Conservation (phyloP, 2,888 invertebrate species). For the Tipula vernalis region DNA sequence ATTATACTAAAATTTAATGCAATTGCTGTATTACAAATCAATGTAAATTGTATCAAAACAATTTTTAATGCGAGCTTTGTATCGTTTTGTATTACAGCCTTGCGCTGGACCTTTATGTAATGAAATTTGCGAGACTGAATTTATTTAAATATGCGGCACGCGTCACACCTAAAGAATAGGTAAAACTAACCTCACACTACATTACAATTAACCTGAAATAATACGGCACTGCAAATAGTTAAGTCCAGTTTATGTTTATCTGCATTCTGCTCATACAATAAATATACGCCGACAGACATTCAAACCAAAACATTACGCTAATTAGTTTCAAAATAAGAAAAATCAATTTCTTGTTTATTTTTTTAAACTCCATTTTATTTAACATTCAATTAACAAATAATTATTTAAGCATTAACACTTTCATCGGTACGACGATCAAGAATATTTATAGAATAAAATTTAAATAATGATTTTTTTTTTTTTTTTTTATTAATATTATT, state of each 20-base stretch:
- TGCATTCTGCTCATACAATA: neutral
- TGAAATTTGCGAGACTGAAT: too few relatives aligned
- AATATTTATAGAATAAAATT: neutral
- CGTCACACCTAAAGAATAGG: too few relatives aligned
- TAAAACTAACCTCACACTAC: too few relatives aligned
- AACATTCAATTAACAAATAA: neutral
- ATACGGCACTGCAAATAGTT: neutral
- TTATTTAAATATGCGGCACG: too few relatives aligned
- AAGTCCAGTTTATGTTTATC: neutral
- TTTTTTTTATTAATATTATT: neutral
- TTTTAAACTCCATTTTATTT: neutral
- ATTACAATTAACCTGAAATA: too few relatives aligned
- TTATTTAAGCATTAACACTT: neutral
- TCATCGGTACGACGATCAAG: neutral
- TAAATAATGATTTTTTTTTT: neutral
- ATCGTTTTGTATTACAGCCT: too few relatives aligned
- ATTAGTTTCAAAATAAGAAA: neutral
- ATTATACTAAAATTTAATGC: too few relatives aligned
- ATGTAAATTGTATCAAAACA: too few relatives aligned
- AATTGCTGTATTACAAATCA: too few relatives aligned
- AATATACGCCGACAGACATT: neutral
- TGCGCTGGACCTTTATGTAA: too few relatives aligned
- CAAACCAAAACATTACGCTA: neutral
- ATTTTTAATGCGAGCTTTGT: too few relatives aligned
- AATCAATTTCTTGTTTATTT: neutral